A percentile compares a stretch with the other conserved stretches of the same genome.
Evolutionary conservation across 2,797 vertebrate genomes (phyloP).

Genomic region (Xenopus petersii): DNA sequence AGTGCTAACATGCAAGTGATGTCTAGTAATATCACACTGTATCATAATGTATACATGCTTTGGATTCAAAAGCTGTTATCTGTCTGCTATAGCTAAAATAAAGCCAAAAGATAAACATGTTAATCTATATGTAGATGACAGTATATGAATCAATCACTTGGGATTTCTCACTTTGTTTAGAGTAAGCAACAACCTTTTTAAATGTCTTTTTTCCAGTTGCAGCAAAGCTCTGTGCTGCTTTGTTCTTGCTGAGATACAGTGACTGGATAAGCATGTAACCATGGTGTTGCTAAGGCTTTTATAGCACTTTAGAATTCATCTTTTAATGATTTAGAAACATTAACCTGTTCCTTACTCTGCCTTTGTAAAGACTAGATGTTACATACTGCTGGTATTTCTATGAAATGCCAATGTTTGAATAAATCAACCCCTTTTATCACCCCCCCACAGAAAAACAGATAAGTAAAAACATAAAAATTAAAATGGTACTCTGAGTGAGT

Average conservation of each 20-base stretch:
- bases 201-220: slow-evolving; percentile 9
- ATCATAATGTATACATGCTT: too few relatives aligned
- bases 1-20: too few relatives aligned
- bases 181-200: slow-evolving; percentile 1
- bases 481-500: too few relatives aligned
- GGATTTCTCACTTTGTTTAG: slow-evolving; percentile 25
- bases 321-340: slow-evolving; percentile 25
- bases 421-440: too few relatives aligned
- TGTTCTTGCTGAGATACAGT: slow-evolving; percentile 36
- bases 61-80: too few relatives aligned
- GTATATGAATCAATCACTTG: slow-evolving; percentile 25
- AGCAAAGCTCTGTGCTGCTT: slow-evolving; percentile 13
- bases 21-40: too few relatives aligned
- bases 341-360: slow-evolving; percentile 13
- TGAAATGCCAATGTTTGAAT: neutral
- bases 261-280: slow-evolving; percentile 25
- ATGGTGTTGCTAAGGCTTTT: slow-evolving; percentile 43
- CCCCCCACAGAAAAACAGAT: too few relatives aligned
- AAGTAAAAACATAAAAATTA: too few relatives aligned
- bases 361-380: too few relatives aligned
- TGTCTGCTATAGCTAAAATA: too few relatives aligned
- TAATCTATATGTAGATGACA: neutral
- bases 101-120: neutral
- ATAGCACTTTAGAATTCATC: slow-evolving; percentile 24
- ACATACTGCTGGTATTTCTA: neutral